Base-by-base conservation (phyloP, 2,888 invertebrate genomes). In the Leucozona laternaria region DNA sequence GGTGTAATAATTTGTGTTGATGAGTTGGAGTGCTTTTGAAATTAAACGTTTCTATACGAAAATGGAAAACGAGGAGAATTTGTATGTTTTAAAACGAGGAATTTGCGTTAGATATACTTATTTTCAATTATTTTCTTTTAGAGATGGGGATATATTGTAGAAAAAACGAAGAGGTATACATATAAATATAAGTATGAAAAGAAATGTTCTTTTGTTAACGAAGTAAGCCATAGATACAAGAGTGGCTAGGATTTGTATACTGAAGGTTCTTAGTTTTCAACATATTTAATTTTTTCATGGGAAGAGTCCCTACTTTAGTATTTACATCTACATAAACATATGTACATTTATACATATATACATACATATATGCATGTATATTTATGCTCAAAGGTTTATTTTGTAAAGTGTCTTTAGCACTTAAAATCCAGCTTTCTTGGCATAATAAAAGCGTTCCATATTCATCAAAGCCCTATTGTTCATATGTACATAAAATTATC, bases 1-100 rank as follows among this genome's bases (percentile, higher is more conserved):
- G 80, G 77, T 80, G 60, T 71, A 82, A 82, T 86, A 79, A 82
- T 79, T 82, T 79, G 71, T 66, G 60, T 71, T 79, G 79, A 82
- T 79, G 86, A 82, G 75, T 73, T 68, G 73, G 48, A 70, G 62
- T 66, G 25, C 20, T 53, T 68, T 53, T 25, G 37, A 37, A 68
- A 53, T 68, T 22, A 68, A 50, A 37, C 25, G 37, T 53, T 53
- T 28, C 15, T n/a, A 10, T 43, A 15, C 13, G 40, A 17, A 31
- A 31, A 20, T 6, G 13, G 7, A 53, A 53, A 37, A 37, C 22
- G 10, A 53, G 50, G n/a, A 68, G 34, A 37, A 53, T 68, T 68
- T 53, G 68, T 53, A 22, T 34, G n/a, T 34, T 68, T 37, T 31
- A 8, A 34, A 37, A 8, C n/a, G 15, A 53, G 53, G 25, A 22